Conservation (phyloP, 2,797 vertebrate genomes). For the Pseudochromis fuscus region DNA sequence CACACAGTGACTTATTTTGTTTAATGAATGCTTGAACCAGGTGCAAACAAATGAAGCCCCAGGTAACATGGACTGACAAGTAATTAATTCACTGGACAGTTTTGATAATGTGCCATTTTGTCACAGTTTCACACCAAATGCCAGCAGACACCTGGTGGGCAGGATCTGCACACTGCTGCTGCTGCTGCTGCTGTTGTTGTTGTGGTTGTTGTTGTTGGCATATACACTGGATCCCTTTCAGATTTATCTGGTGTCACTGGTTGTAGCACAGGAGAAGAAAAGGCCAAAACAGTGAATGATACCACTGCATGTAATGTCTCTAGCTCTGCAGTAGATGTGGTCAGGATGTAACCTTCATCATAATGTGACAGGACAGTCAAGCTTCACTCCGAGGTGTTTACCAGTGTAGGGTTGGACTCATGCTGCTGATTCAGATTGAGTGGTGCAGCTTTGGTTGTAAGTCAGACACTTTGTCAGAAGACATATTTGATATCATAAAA, state of each 20-base stretch:
- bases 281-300: conserved; percentile 31
- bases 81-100: conserved; percentile 14
- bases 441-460: background rate
- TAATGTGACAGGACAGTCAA: conserved; percentile 24
- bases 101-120: conserved; percentile 4
- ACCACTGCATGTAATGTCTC: conserved; percentile 24
- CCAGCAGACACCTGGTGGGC: conserved; percentile 22
- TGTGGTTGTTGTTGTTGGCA: conserved; percentile 6
- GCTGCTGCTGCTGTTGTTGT: no score
- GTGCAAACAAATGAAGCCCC: conserved; percentile 2
- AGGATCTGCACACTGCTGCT: conserved; percentile 21
- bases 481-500: no score
- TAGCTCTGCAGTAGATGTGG: conserved; percentile 8
- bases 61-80: background rate
- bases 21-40: background rate
- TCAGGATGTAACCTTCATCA: background rate
- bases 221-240: background rate
- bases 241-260: background rate
- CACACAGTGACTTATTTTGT: background rate
- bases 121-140: background rate
- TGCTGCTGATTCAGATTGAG: background rate
- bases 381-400: no score
- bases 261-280: background rate
- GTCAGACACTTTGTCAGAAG: background rate
- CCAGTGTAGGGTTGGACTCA: no score